Evolutionary conservation across 2,113 vertebrate genomes (phyloP).

Genomic region (Tricholaema leucomelas): DNA sequence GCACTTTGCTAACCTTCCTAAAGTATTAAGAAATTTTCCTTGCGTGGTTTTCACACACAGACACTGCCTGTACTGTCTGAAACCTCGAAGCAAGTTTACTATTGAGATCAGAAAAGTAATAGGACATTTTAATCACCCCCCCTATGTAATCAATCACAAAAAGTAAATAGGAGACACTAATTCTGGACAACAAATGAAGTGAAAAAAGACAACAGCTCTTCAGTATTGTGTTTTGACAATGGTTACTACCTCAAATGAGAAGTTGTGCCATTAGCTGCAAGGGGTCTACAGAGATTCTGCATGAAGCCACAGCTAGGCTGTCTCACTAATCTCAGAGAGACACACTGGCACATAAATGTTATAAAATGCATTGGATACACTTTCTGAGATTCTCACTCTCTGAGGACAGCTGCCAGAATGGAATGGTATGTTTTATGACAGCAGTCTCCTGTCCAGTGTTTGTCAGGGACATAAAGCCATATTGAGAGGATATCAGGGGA

Average conservation of each 20-base stretch:
- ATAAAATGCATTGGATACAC: neutral
- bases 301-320: neutral
- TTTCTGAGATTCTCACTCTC: neutral
- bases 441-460: neutral
- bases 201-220: neutral
- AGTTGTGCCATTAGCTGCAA: neutral
- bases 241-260: neutral
- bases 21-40: neutral
- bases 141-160: neutral
- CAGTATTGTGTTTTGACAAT: neutral
- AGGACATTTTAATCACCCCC: neutral
- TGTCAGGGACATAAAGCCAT: neutral
- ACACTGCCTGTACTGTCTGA: neutral
- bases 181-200: neutral
- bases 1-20: neutral
- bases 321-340: neutral
- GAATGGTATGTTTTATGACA: neutral
- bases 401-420: neutral
- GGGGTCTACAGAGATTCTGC: neutral
- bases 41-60: neutral
- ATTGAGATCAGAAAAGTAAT: neutral
- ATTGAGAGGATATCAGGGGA: neutral
- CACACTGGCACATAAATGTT: too few species aligned
- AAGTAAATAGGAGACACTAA: neutral
- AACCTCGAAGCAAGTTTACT: neutral